Evolutionary conservation across 2,888 invertebrate genomes (phyloP).

Genomic region (Chrysolina americana): DNA sequence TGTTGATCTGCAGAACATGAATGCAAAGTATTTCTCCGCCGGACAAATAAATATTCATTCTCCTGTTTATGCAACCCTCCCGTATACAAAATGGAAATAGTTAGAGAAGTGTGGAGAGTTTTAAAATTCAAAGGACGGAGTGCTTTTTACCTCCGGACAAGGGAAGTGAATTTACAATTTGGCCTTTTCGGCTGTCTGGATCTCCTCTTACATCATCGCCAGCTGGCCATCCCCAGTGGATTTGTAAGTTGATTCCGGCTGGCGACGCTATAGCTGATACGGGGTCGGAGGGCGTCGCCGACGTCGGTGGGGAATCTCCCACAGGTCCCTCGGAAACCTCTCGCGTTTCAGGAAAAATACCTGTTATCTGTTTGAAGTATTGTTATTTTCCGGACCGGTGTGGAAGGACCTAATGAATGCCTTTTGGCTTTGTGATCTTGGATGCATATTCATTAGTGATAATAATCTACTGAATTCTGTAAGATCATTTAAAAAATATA

Average conservation of each 20-base stretch:
- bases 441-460: neutral
- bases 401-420: neutral
- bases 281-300: conserved; percentile 34
- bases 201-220: conserved; percentile 65
- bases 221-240: conserved; percentile 68
- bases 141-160: conserved; percentile 70
- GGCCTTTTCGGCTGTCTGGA: conserved; percentile 61
- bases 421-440: neutral
- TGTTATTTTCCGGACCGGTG: neutral
- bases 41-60: conserved; percentile 26
- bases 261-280: conserved; percentile 42
- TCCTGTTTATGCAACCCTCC: conserved; percentile 28
- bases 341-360: conserved; percentile 41
- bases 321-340: conserved; percentile 46
- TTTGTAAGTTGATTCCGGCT: conserved; percentile 67
- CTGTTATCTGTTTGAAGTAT: neutral
- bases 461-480: too few species aligned
- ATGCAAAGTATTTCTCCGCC: conserved; percentile 16
- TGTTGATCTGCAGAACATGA: neutral
- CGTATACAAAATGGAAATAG: conserved; percentile 35
- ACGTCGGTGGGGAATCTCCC: conserved; percentile 11
- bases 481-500: too few species aligned
- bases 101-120: conserved; percentile 53
- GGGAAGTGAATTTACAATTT: conserved; percentile 71
- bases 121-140: conserved; percentile 67